phyloP scores from a whole-genome alignment of 2,797 vertebrate species.

The Propithecus deckenii region DNA sequence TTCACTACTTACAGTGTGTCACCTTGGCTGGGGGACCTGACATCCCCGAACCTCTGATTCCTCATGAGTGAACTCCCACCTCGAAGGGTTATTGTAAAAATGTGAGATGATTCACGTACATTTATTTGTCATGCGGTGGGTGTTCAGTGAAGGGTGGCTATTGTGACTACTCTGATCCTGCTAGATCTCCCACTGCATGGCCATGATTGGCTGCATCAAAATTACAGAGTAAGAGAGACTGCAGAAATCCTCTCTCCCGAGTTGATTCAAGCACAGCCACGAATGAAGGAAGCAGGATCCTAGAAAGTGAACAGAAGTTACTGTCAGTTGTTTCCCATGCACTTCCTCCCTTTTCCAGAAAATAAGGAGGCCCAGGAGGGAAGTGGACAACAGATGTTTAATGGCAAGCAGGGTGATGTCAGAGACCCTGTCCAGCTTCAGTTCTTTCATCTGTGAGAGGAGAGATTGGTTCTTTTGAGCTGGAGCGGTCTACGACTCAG shows the following conservation, averaged over 20 bases:
- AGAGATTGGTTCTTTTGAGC: background rate
- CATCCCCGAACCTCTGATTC: background rate
- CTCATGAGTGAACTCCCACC: background rate
- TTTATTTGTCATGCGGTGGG: background rate
- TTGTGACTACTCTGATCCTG: rapidly evolving
- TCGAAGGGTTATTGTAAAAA: background rate
- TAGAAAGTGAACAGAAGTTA: background rate
- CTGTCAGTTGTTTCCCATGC: background rate
- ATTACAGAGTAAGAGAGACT: background rate
- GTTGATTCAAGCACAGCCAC: background rate
- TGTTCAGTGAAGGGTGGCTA: background rate
- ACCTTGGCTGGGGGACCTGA: no score
- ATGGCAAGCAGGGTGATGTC: background rate
- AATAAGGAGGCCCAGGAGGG: background rate
- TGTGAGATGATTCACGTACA: background rate
- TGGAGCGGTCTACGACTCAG: background rate
- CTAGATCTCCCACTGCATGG: background rate
- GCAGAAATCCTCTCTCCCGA: background rate
- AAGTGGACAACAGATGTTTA: background rate
- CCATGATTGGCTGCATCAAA: background rate
- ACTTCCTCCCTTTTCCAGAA: background rate
- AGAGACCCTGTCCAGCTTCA: background rate
- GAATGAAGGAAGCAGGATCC: background rate
- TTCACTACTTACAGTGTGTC: background rate
- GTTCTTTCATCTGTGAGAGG: background rate